phyloP scores from a whole-genome alignment of 2,888 invertebrate species.

The Microctonus aethiopoides region DNA sequence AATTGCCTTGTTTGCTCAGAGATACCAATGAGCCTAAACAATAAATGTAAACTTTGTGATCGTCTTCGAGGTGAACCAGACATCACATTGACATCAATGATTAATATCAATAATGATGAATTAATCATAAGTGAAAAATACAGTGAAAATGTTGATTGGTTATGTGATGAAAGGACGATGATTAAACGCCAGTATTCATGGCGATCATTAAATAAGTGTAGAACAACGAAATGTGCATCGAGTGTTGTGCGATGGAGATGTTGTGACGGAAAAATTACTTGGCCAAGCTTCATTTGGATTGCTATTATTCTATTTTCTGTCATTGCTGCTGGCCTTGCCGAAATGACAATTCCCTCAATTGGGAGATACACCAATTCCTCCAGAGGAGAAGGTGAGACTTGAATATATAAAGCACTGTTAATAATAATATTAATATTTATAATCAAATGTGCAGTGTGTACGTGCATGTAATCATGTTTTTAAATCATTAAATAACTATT shows the following conservation, averaged over 20 bases:
- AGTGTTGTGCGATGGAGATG: slow-evolving; percentile 61
- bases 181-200: slow-evolving; percentile 16
- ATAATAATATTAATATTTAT: not conserved
- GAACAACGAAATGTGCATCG: slow-evolving; percentile 52
- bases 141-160: not conserved
- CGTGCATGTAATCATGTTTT: no score
- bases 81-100: slow-evolving; percentile 54
- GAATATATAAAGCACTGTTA: not conserved
- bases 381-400: slow-evolving; percentile 21
- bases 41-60: slow-evolving; percentile 43
- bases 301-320: slow-evolving; percentile 33
- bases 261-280: not conserved
- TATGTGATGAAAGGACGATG: slow-evolving; percentile 30
- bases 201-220: slow-evolving; percentile 26
- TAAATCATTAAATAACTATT: not conserved
- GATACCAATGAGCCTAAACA: slow-evolving; percentile 2
- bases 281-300: slow-evolving; percentile 29
- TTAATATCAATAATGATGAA: slow-evolving; percentile 7
- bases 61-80: slow-evolving; percentile 53
- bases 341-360: slow-evolving; percentile 25
- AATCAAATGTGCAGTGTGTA: not conserved
- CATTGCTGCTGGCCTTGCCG: slow-evolving; percentile 29
- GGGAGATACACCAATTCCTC: slow-evolving; percentile 18
- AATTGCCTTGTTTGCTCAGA: slow-evolving; percentile 15
- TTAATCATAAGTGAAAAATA: slow-evolving; percentile 3